A percentile compares a stretch with the other conserved stretches of the same genome.
Conservation (phyloP, 2,113 vertebrate species). For the Orthonyx spaldingii region DNA sequence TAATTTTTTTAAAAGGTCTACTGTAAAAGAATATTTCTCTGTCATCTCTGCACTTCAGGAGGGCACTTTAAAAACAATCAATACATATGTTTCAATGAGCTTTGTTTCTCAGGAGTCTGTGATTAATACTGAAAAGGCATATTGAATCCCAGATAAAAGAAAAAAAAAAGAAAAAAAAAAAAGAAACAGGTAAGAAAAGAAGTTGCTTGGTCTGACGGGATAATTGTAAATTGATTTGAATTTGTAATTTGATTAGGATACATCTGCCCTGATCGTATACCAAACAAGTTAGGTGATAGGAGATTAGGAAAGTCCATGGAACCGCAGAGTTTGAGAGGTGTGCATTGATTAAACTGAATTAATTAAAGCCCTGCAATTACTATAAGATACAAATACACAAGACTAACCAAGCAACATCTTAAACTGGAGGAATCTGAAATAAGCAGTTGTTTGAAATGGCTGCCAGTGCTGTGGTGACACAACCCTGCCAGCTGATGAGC, state of each 20-base stretch:
- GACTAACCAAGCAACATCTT: background rate
- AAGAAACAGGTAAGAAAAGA: background rate
- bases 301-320: background rate
- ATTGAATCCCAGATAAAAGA: background rate
- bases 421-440: background rate
- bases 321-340: background rate
- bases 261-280: rapidly evolving
- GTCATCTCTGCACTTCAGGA: background rate
- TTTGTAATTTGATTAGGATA: background rate
- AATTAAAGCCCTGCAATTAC: background rate
- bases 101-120: background rate
- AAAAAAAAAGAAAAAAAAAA: background rate
- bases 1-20: background rate
- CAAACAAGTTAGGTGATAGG: background rate
- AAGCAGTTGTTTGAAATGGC: background rate
- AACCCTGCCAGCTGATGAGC: background rate
- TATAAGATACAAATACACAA: background rate
- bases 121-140: background rate
- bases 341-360: background rate
- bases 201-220: background rate
- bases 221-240: background rate
- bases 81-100: background rate
- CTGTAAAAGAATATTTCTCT: background rate
- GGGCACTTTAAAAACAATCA: background rate
- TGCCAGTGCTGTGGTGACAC: background rate